Evolutionary conservation across 92 coral and sea anemone species (phyloP).

Genomic region (Porites evermanni): DNA sequence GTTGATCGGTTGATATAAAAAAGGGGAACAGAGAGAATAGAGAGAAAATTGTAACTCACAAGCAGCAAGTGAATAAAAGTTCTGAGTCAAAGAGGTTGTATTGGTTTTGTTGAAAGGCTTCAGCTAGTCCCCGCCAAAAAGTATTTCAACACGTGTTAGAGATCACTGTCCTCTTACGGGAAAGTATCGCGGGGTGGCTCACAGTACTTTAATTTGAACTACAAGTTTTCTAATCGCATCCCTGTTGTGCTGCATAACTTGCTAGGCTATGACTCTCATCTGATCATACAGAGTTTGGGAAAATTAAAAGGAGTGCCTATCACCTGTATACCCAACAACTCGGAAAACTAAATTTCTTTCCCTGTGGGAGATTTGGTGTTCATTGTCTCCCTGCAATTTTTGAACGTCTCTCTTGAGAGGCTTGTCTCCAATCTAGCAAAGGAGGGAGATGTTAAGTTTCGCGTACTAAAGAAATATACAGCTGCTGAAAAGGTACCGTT

Average conservation of each 20-base stretch:
- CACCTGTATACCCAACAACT: constrained; percentile 65
- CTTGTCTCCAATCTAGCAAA: constrained; percentile 34
- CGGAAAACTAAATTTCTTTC: constrained; percentile 71
- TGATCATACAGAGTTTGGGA: constrained; percentile 37
- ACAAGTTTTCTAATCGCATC: constrained; percentile 47
- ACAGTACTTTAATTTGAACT: constrained; percentile 18
- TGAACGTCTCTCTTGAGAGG: constrained; percentile 48
- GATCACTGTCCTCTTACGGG: constrained; percentile 57
- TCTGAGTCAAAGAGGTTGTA: no score
- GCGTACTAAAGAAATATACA: not conserved
- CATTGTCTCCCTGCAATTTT: constrained; percentile 57
- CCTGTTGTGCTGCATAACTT: constrained; percentile 33
- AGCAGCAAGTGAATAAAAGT: no score
- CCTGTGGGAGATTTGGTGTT: constrained; percentile 45
- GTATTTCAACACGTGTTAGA: constrained; percentile 21
- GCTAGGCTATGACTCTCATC: constrained; percentile 59
- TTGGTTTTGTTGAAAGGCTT: no score
- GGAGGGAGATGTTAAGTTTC: not conserved
- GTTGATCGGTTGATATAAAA: no score
- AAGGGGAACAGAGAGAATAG: no score
- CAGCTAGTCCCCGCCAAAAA: no score
- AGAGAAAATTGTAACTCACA: no score
- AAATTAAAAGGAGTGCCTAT: constrained; percentile 49
- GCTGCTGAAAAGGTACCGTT: constrained; percentile 12
- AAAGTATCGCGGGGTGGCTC: constrained; percentile 39